Evolutionary conservation across 2,797 vertebrate genomes (phyloP).

Genomic region (Austrolebias charrua): DNA sequence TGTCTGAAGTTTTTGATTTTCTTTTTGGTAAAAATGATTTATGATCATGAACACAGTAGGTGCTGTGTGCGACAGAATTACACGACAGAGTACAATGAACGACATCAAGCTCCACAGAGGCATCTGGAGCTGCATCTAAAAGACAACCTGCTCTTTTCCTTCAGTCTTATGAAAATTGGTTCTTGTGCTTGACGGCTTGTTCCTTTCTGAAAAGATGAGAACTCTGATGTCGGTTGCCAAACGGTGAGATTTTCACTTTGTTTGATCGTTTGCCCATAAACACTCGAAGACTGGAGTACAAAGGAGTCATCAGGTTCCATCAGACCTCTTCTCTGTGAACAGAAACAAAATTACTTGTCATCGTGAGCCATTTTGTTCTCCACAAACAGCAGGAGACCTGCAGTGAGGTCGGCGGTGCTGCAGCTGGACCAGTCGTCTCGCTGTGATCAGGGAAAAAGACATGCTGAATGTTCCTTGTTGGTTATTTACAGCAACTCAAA

Average conservation of each 20-base stretch:
- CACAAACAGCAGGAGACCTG: constrained; percentile 22
- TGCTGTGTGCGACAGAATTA: constrained; percentile 66
- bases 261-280: constrained; percentile 29
- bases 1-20: constrained; percentile 61
- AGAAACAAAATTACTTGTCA: constrained; percentile 39
- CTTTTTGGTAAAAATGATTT: constrained; percentile 72
- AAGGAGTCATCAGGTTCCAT: constrained; percentile 37
- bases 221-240: constrained; percentile 39
- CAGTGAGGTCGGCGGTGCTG: constrained; percentile 22
- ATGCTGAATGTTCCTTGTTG: constrained; percentile 21
- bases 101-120: constrained; percentile 71
- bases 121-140: constrained; percentile 75
- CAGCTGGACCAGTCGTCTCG: constrained; percentile 26
- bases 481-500: constrained; percentile 53
- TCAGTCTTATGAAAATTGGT: constrained; percentile 49
- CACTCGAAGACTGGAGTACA: constrained; percentile 29
- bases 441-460: not conserved
- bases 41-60: constrained; percentile 79
- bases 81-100: constrained; percentile 79
- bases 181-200: constrained; percentile 59
- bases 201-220: constrained; percentile 33
- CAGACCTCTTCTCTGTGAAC: constrained; percentile 25
- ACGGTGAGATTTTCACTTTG: constrained; percentile 9
- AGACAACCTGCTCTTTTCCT: constrained; percentile 67
- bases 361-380: constrained; percentile 36